Percentiles rank a stretch among this genome's conserved stretches.
phyloP scores from a whole-genome alignment of 2,888 invertebrate species.

The Nudaria mundana region DNA sequence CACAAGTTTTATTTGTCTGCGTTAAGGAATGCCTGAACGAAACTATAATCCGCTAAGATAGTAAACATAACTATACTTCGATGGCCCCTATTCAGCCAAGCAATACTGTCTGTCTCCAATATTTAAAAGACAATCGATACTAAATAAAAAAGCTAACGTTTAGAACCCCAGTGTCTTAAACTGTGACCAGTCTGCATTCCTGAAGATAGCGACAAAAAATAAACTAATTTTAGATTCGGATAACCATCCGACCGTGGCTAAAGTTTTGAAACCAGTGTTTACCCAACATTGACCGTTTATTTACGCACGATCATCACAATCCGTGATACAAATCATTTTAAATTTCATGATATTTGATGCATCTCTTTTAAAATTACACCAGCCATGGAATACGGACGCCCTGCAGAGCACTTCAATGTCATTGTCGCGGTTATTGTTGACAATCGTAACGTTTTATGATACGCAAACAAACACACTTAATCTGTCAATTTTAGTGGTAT shows the following conservation, averaged over 20 bases:
- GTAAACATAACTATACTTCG: too few species aligned
- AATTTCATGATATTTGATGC: constrained; percentile 23
- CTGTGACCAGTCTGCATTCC: constrained; percentile 55
- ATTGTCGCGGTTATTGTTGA: constrained; percentile 5
- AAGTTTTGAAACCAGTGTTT: constrained; percentile 63
- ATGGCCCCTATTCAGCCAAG: too few species aligned
- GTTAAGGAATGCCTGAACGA: too few species aligned
- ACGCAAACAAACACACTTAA: constrained; percentile 9
- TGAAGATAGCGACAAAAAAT: constrained; percentile 61
- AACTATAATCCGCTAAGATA: too few species aligned
- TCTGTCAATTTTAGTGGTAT: constrained; percentile 11
- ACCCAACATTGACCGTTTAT: constrained; percentile 61
- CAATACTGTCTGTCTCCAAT: too few species aligned
- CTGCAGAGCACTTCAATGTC: constrained; percentile 4
- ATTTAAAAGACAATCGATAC: too few species aligned
- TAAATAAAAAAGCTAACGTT: too few species aligned
- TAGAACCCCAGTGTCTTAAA: constrained; percentile 38
- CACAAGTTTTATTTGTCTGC: too few species aligned
- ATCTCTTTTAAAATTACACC: constrained; percentile 14
- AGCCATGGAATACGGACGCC: constrained; percentile 21
- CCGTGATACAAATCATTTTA: constrained; percentile 39
- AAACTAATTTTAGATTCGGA: constrained; percentile 73
- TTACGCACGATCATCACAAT: constrained; percentile 69
- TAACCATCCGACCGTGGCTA: constrained; percentile 61
- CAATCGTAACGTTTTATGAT: constrained; percentile 10